phyloP scores from a whole-genome alignment of 2,797 vertebrate genomes.

The Cirrhinus mrigala region DNA sequence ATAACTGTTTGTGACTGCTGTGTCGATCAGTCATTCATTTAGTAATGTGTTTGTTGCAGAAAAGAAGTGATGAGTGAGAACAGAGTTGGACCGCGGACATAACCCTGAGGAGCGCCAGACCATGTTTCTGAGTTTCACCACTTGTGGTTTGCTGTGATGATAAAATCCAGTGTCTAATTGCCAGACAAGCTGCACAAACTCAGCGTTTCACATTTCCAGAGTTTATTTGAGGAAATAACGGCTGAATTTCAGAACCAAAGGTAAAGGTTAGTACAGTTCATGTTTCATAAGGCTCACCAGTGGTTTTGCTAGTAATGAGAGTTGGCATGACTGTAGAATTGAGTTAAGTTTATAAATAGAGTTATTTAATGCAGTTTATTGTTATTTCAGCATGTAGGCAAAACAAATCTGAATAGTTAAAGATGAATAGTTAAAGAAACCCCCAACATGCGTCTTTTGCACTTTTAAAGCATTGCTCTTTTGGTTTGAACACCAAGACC shows the following conservation, averaged over 20 bases:
- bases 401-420: background rate
- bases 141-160: conserved; percentile 41
- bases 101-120: conserved; percentile 45
- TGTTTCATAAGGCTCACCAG: background rate
- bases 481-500: background rate
- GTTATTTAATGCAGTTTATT: background rate
- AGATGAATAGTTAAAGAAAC: background rate
- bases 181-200: conserved; percentile 26
- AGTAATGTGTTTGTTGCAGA: conserved; percentile 43
- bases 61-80: conserved; percentile 43
- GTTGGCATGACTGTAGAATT: background rate
- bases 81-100: conserved; percentile 27
- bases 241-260: conserved; percentile 28
- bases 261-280: conserved; percentile 27
- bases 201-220: conserved; percentile 1
- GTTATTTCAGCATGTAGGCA: background rate
- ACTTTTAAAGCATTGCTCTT: background rate
- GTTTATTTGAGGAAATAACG: conserved; percentile 19
- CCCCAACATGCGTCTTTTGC: background rate
- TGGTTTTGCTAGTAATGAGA: conserved; percentile 18
- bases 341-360: background rate
- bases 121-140: conserved; percentile 40
- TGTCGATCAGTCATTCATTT: conserved; percentile 31
- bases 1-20: conserved; percentile 2
- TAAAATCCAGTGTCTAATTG: conserved; percentile 31